A percentile compares a stretch with the other conserved stretches of the same genome.
These are phyloP conservation scores for Odocoileus hemionus DNA, from an alignment of 2,113 vertebrate genomes.

Conservation along the genomic window DNA sequence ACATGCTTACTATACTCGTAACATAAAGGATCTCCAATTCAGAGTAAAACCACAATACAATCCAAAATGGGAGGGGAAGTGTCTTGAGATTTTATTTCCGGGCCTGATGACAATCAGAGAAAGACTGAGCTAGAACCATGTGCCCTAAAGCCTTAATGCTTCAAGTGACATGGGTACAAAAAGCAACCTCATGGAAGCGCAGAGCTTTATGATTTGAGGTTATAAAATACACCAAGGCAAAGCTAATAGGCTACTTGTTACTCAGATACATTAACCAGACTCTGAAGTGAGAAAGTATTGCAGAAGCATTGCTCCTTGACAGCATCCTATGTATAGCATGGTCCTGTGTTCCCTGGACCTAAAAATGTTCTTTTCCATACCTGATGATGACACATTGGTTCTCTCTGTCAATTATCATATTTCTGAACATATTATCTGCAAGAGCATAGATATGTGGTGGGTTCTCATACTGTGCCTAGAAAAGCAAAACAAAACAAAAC, in stretches of 20 bases:
- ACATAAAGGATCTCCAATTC: neutral
- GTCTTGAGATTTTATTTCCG: neutral
- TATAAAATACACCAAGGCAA: neutral
- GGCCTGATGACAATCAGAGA: neutral
- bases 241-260: neutral
- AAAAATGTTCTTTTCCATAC: slow-evolving; percentile 75
- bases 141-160: neutral
- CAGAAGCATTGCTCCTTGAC: neutral
- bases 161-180: neutral
- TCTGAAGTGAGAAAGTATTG: neutral
- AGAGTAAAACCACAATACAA: neutral
- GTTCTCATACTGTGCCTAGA: slow-evolving; percentile 97
- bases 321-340: too few species aligned
- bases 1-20: neutral
- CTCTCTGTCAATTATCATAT: slow-evolving; percentile 98
- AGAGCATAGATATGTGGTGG: slow-evolving; percentile 98
- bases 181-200: neutral
- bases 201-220: neutral
- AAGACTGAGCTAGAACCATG: neutral
- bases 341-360: rapidly evolving
- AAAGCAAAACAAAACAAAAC: slow-evolving; percentile 16
- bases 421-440: slow-evolving; percentile 98
- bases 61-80: neutral
- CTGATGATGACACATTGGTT: slow-evolving; percentile 99
- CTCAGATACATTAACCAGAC: neutral